Evolutionary conservation across 2,888 invertebrate genomes (phyloP).

Genomic region (Malthinus flaveolus): DNA sequence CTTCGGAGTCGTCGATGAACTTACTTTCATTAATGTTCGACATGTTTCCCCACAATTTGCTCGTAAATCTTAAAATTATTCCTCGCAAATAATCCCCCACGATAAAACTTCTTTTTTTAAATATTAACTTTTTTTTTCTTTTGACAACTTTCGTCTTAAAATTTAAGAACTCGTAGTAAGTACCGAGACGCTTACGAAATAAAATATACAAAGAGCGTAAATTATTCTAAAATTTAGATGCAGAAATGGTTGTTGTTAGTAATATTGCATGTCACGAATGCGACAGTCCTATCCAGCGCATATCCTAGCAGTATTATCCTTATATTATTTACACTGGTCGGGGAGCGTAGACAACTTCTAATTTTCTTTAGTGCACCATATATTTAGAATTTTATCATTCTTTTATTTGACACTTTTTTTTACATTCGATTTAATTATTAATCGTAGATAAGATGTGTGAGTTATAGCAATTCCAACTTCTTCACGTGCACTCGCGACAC

Average conservation of each 20-base stretch:
- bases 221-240: slow-evolving; percentile 14
- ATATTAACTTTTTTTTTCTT: no score
- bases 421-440: slow-evolving; percentile 12
- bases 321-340: slow-evolving; percentile 43
- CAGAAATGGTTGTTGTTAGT: slow-evolving; percentile 18
- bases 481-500: no score
- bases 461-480: no score
- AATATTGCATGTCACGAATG: slow-evolving; percentile 35
- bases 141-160: no score
- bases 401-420: slow-evolving; percentile 36
- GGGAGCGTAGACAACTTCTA: slow-evolving; percentile 40
- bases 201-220: slow-evolving; percentile 9
- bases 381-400: slow-evolving; percentile 28
- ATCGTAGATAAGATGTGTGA: no score
- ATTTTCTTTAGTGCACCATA: slow-evolving; percentile 45
- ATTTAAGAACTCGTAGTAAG: neutral
- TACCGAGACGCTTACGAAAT: slow-evolving; percentile 5
- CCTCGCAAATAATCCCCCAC: no score
- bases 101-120: no score
- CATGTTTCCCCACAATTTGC: neutral
- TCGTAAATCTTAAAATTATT: no score
- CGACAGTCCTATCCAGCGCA: slow-evolving; percentile 38
- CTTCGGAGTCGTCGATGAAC: slow-evolving; percentile 46
- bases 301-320: slow-evolving; percentile 41
- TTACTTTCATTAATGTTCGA: slow-evolving; percentile 37